Evolutionary conservation across 1,140 invertebrate species (phyloP), one percentile per base, ranked within the genome.

Genomic region (Drosophila bipectinata): DNA sequence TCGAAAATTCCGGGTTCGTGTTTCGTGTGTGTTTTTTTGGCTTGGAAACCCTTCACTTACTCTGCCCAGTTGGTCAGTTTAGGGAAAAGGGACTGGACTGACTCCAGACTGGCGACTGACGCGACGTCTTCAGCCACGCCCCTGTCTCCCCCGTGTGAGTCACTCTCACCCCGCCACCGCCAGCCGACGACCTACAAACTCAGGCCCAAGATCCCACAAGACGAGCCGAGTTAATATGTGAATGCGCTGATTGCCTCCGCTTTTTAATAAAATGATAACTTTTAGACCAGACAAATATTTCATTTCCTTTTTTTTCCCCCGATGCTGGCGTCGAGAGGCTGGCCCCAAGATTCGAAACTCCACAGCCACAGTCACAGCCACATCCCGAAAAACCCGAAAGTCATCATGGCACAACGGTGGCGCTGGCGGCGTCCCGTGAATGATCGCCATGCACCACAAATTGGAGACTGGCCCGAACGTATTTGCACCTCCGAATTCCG

Each of bases 181-280:
- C 55, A 34, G 28, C 54, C 48, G 30, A 45, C 39, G 80, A 83
- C 79, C 79, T 61, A 83, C 57, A 83, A 83, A 82, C 73, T 44
- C 21, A 21, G 21, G 41, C n/a, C 41, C 41, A 47, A 80, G 81
- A 82, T 85, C 83, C 78, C 82, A 85, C 82, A 87, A 82, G 82
- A 72, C 44, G 82, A 49, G 55, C 44, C 18, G 52, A 39, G 87
- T 88, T 88, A 87, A 87, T 89, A 90, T 90, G 82, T 90, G 87
- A 90, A 90, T 90, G 87, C 87, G 87, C 85, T 90, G 87, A 90
- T 90, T 90, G 87, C 87, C 87, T 87, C 79, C 62, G 81, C 77
- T 85, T 90, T 90, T 90, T 87, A 90, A 90, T 90, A 90, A 90
- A 90, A 90, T 90, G 87, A 90, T 90, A 90, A 90, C 87, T 90